Evolutionary conservation across 2,797 vertebrate species (phyloP), one percentile per base, ranked within the genome.

Genomic region (Hypotaenidia okinawae): DNA sequence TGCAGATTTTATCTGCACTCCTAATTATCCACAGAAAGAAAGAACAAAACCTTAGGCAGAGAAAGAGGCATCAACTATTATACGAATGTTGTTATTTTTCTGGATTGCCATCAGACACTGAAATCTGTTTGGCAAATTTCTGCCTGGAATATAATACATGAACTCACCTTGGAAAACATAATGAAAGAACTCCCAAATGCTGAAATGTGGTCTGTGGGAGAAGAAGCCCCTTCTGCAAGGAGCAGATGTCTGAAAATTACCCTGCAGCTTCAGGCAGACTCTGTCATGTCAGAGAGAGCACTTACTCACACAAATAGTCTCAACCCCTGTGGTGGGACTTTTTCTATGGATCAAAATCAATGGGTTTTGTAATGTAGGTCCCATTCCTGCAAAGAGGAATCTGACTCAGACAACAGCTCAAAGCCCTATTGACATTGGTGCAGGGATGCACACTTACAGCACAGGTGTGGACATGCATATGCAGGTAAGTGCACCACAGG

Each of bases 211-310:
- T 87, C 72, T 80, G n/a, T 91, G 72, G 68, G 49, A 74, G 72
- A 86, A 95, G 55, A 15, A 85, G 35, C 43, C 57, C 75, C 30
- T 91, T 93, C 82, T 93, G 64, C 25, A 96, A 89, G 41, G 28
- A 94, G 61, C 84, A 92, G 94, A 89, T 94, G 72, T 85, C 91
- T 94, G 93, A 94, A 95, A 94, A 96, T 89, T 80, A 95, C 64
- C 79, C 72, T 85, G 68, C 78, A 94, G 84, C 75, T 96, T 74
- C 72, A 61, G 78, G 91, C 84, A 94, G 80, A 83, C 43, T 77
- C 93, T 91, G 82, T 94, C 95, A 95, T 87, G 84, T 92, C 84
- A 91, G 72, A 79, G 27, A 73, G 57, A 87, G 43, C 77, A 89
- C 55, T 95, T 88, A 80, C 49, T 93, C 70, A 84, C 75, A 85